Base-by-base conservation (phyloP, 2,113 vertebrate species). In the Onychostruthus taczanowskii region DNA sequence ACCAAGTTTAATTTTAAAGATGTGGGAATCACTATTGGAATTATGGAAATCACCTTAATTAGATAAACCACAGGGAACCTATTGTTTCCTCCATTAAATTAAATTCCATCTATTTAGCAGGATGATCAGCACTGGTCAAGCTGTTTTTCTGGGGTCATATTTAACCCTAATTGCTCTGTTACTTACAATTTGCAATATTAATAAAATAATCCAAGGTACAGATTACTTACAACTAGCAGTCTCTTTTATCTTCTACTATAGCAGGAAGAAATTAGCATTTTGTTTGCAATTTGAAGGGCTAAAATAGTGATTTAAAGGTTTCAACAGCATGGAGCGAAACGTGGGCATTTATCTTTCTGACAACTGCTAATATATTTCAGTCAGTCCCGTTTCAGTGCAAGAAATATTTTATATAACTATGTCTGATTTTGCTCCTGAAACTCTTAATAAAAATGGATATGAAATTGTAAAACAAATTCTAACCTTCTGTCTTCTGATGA, bases 121-220 rank as follows among this genome's bases (percentile, higher is more conserved):
- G 58, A 79, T 86, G 33, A 81, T 56, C 74, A 69, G 3, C 78
- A 37, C 12, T 85, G 64, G 62, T 92, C 80, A 92, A 92, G 89
- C 74, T 79, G 81, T 74, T 95, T 89, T 92, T 26, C 70, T 77
- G 70, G 43, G 35, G 43, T 81, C 81, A 79, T 81, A 90, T 87
- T 84, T 58, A 93, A 63, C 49, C 23, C n/a, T 95, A 79, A 89
- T 94, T 94, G 44, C 28, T 80, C 69, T 92, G 75, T 84, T 84
- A 83, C 43, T 87, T 87, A 41, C 67, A 80, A 83, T 95, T 80
- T 85, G 75, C 64, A 76, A 27, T 80, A 83, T 95, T 77, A 89
- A 83, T 84, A 81, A 93, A 91, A 75, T 47, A 63, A 94, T 74
- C 69, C 75, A 83, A 93, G 31, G 44, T 55, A 58, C 43, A 50